These are phyloP conservation scores for Physella acuta DNA, from an alignment of 1,140 invertebrate genomes.

Conservation along the genomic window DNA sequence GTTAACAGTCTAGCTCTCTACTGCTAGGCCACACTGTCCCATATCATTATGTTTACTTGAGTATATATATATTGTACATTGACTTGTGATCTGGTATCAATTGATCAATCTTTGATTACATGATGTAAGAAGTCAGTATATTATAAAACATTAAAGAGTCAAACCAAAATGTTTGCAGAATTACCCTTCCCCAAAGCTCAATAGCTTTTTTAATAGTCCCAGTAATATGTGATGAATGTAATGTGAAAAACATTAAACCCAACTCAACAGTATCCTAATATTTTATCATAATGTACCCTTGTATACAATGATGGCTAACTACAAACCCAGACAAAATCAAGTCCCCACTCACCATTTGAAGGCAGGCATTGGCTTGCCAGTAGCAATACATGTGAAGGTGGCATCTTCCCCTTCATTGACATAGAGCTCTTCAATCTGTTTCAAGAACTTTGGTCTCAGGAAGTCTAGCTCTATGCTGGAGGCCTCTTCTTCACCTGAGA, in stretches of 20 bases:
- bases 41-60: too few species aligned
- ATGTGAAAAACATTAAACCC: neutral
- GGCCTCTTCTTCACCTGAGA: slow-evolving; percentile 38
- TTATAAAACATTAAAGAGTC: too few species aligned
- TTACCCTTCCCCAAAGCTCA: too few species aligned
- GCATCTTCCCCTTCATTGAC: slow-evolving; percentile 51
- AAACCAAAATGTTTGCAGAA: too few species aligned
- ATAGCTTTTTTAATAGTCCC: too few species aligned
- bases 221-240: too few species aligned
- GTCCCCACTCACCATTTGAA: slow-evolving; percentile 57
- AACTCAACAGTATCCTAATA: neutral
- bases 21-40: too few species aligned
- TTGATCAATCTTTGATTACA: too few species aligned
- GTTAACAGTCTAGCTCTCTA: too few species aligned
- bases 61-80: too few species aligned
- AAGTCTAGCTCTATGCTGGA: slow-evolving; percentile 30
- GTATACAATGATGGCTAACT: neutral
- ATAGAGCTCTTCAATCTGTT: slow-evolving; percentile 43
- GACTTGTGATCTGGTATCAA: too few species aligned
- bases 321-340: neutral
- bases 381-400: slow-evolving; percentile 46
- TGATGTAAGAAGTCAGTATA: too few species aligned
- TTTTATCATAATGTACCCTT: neutral
- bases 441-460: slow-evolving; percentile 42
- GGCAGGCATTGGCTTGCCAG: slow-evolving; percentile 50